Conservation (phyloP, 2,888 invertebrate species). For the Chrysolina oricalcia region DNA sequence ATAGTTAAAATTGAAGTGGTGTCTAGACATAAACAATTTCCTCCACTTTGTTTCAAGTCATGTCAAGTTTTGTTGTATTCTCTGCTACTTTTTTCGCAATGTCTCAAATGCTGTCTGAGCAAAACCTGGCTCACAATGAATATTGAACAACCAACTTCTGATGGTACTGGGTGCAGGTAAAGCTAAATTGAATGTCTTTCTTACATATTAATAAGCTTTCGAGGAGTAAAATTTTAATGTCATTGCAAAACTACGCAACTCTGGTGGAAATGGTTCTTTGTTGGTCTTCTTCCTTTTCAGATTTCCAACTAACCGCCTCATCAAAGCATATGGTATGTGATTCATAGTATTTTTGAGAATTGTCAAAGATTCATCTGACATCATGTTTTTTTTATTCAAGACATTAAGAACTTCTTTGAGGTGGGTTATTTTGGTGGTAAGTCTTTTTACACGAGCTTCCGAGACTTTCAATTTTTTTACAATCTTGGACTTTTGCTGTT, state of each 20-base stretch:
- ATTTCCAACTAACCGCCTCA: background rate
- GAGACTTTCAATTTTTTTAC: background rate
- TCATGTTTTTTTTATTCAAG: background rate
- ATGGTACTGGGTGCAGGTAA: background rate
- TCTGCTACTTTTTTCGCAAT: background rate
- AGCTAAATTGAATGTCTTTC: background rate
- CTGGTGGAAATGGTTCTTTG: background rate
- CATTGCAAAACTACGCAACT: background rate
- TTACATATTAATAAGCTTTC: background rate
- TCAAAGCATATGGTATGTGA: background rate
- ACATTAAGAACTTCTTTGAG: background rate
- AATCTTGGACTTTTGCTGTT: background rate
- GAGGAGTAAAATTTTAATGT: background rate
- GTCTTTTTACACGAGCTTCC: background rate
- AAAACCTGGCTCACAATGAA: conserved; percentile 4
- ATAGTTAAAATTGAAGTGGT: background rate
- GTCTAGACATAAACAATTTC: conserved; percentile 3
- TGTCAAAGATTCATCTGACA: background rate
- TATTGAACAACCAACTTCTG: background rate
- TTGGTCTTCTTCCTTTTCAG: background rate
- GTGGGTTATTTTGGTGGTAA: background rate
- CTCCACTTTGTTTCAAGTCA: background rate
- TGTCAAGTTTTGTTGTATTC: background rate
- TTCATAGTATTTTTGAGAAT: background rate
- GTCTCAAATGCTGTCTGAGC: conserved; percentile 1